Percentiles rank a stretch among this genome's conserved stretches.
Evolutionary conservation across 1,140 invertebrate species (phyloP).

Genomic region (Doryteuthis pealeii): DNA sequence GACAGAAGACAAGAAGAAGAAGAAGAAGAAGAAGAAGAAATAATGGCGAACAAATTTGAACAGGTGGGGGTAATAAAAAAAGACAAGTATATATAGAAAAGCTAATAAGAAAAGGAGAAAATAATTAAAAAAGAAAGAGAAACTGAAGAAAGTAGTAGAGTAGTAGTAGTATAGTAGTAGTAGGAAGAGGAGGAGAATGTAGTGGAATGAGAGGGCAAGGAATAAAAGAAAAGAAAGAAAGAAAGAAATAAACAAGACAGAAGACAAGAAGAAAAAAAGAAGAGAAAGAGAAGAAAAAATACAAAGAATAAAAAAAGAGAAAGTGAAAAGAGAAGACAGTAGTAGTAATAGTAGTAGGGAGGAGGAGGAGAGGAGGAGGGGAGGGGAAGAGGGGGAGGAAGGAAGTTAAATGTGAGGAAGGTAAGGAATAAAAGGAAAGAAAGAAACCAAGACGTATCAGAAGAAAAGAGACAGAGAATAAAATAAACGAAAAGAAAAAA

Average conservation of each 20-base stretch:
- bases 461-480: neutral
- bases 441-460: neutral
- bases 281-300: neutral
- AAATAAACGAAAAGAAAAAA: neutral
- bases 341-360: neutral
- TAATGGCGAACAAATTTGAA: neutral
- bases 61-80: neutral
- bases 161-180: neutral
- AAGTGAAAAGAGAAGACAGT: neutral
- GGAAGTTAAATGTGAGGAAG: neutral
- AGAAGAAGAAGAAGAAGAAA: neutral
- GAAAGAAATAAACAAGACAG: neutral
- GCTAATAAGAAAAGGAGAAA: neutral
- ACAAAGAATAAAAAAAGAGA: neutral
- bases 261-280: neutral
- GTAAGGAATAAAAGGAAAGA: neutral
- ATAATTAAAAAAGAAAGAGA: neutral
- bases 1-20: neutral
- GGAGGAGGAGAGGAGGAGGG: neutral
- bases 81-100: neutral
- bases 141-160: neutral
- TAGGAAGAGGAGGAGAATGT: neutral
- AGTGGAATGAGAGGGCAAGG: neutral
- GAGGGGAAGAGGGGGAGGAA: neutral
- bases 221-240: neutral